Percentiles rank a stretch among this genome's conserved stretches.
phyloP scores from a whole-genome alignment of 2,797 vertebrate species.

The Acipenser oxyrinchus region DNA sequence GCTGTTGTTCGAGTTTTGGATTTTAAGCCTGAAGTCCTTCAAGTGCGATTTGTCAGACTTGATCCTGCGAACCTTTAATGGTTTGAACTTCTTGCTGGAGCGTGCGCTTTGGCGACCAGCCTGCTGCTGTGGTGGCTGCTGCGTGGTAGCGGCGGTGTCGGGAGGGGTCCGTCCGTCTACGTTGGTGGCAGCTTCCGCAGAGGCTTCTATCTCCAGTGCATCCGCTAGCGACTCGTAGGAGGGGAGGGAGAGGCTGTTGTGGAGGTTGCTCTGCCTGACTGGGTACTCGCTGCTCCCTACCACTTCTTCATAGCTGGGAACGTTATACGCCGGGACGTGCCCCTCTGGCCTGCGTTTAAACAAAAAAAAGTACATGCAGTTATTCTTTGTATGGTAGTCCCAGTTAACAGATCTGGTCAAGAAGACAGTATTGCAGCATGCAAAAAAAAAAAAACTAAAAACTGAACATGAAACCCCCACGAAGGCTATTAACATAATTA shows the following conservation, averaged over 20 bases:
- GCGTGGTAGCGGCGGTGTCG: background rate
- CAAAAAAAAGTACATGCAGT: background rate
- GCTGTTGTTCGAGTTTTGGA: slow-evolving; percentile 52
- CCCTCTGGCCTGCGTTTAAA: slow-evolving; percentile 33
- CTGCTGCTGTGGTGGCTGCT: slow-evolving; percentile 22
- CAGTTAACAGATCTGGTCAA: background rate
- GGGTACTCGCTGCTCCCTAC: slow-evolving; percentile 63
- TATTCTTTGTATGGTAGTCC: too few relatives aligned
- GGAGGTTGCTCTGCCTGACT: slow-evolving; percentile 56
- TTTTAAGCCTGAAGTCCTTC: slow-evolving; percentile 79
- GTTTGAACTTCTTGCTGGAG: slow-evolving; percentile 70
- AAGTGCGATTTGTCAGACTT: slow-evolving; percentile 91
- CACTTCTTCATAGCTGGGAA: slow-evolving; percentile 90
- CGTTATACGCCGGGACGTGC: slow-evolving; percentile 52
- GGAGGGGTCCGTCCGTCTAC: slow-evolving; percentile 22
- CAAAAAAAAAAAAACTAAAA: background rate
- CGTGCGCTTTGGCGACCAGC: slow-evolving; percentile 61
- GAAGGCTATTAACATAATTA: background rate
- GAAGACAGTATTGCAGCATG: background rate
- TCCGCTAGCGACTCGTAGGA: slow-evolving; percentile 84
- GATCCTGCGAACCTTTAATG: slow-evolving; percentile 82
- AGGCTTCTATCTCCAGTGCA: slow-evolving; percentile 62
- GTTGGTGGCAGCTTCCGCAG: slow-evolving; percentile 1
- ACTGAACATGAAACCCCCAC: too few relatives aligned
- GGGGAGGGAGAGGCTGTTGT: slow-evolving; percentile 72